Evolutionary conservation across 2,888 invertebrate genomes (phyloP), one percentile per base, ranked within the genome.

Genomic region (Nineta flava): DNA sequence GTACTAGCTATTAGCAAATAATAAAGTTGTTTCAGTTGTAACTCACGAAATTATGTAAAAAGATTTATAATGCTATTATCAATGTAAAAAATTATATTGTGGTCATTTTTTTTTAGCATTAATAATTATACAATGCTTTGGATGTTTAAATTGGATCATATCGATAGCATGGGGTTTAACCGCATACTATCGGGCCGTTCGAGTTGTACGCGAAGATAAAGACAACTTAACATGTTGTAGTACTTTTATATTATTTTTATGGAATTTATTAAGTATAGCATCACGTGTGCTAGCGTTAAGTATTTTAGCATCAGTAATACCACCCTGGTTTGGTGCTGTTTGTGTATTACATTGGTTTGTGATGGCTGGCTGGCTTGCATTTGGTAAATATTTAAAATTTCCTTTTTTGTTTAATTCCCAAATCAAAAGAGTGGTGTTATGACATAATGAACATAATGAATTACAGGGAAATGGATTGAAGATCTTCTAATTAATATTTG

Each of bases 161-260:
- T 77, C 77, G 13, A 65, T 79, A 53, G 71, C 77, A 12, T 79
- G 78, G 77, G 70, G 77, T 2, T 58, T 79, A 51, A 74, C 75
- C 1, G 71, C 75, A 0, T 79, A 79, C 58, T 72, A 75, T 56
- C 67, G 76, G 53, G 72, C 75, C n/a, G 68, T 76, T 2, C 68
- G 79, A 15, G 70, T 71, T 56, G 71, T 75, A 9, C 64, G 73
- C 56, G 69, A 71, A 48, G 72, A 75, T 54, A 72, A 75, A 53
- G 68, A 72, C 54, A 73, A 74, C 57, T 65, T 77, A 40, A 65
- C 69, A 32, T 66, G 67, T 59, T 55, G 61, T n/a, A 74, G 74
- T 16, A 67, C 73, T 7, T 51, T 70, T 12, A 62, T 76, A 16
- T 72, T 74, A 52, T 73, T 77, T 55, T 61, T 72, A 52, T 79